Evolutionary conservation across 2,797 vertebrate genomes (phyloP), one percentile per base, ranked within the genome.

Genomic region (Pangasius mekongensis): DNA sequence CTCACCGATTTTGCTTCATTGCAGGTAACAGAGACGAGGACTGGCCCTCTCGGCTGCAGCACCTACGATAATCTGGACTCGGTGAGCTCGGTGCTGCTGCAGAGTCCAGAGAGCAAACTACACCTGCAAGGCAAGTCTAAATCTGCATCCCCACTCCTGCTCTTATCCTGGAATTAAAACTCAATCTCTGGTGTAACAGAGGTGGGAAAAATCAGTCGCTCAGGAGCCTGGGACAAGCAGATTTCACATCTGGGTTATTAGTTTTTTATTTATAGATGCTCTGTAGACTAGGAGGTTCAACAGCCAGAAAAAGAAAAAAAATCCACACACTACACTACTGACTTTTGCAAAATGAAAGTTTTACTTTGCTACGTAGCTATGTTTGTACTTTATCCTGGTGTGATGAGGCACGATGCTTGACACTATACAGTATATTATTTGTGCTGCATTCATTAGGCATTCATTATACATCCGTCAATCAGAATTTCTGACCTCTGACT

Each of bases 31-130:
- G 99, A 99, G 96, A 99, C 99, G 78, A 97, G 98, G 90, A 99
- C 98, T 0, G 99, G 99, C 83, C 99, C 99, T 1, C 94, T 99
- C 94, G 99, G 99, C 91, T 99, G 99, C 95, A 99, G 98, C 94
- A 99, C 98, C 96, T 99, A 99, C n/a, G 99, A 99, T 96, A 99
- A 99, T 96, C 97, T 99, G 96, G 99, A 99, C 97, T 99, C 98
- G 33, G 99, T 99, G 92, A 99, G 99, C 96, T 99, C 98, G 0
- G 97, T 99, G 94, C 97, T 99, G 89, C 97, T 99, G 92, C 98
- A 99, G 96, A 99, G 99, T 95, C 98, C 98, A 2, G 99, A 99
- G 95, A 99, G 98, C 97, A 99, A 99, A 95, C 96, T 99, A 93
- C 98, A 99, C 93, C 96, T 99, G 93, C 98, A 99, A 98, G 99